Evolutionary conservation across 1,140 invertebrate genomes (phyloP).

Genomic region (Heliothis subflexa): DNA sequence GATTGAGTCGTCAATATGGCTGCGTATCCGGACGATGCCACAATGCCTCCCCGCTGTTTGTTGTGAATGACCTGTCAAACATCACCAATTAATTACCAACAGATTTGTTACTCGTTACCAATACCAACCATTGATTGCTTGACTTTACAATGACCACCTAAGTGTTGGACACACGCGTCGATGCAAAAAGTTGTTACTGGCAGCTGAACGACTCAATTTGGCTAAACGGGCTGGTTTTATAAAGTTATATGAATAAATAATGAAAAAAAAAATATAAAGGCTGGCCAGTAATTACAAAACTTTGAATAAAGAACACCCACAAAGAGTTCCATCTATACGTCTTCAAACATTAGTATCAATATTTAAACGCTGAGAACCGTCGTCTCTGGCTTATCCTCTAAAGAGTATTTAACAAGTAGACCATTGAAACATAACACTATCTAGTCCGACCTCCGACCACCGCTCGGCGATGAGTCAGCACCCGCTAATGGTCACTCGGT

Average conservation of each 20-base stretch:
- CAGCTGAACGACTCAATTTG: slow-evolving; percentile 60
- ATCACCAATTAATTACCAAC: slow-evolving; percentile 73
- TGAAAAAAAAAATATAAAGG: slow-evolving; percentile 3
- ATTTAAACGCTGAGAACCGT: slow-evolving; percentile 22
- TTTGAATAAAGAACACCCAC: not conserved
- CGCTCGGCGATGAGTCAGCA: slow-evolving; percentile 76
- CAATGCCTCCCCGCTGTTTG: slow-evolving; percentile 78
- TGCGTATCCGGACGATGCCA: slow-evolving; percentile 61
- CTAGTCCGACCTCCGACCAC: slow-evolving; percentile 66
- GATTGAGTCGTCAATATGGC: slow-evolving; percentile 78
- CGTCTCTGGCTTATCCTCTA: slow-evolving; percentile 14
- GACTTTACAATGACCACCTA: slow-evolving; percentile 50
- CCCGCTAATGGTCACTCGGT: slow-evolving; percentile 79
- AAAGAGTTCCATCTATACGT: slow-evolving; percentile 9
- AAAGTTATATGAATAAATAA: not conserved
- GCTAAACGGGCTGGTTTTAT: not conserved
- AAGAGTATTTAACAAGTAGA: slow-evolving; percentile 58
- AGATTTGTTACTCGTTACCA: slow-evolving; percentile 59
- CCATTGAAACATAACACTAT: slow-evolving; percentile 53
- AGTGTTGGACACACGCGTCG: slow-evolving; percentile 35
- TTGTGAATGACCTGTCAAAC: slow-evolving; percentile 81
- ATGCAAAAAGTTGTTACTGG: slow-evolving; percentile 43
- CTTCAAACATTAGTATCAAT: slow-evolving; percentile 18
- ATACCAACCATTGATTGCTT: slow-evolving; percentile 47
- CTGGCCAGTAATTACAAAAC: not conserved